Conservation (phyloP, 2,113 vertebrate genomes). For the Tragulus kanchil region DNA sequence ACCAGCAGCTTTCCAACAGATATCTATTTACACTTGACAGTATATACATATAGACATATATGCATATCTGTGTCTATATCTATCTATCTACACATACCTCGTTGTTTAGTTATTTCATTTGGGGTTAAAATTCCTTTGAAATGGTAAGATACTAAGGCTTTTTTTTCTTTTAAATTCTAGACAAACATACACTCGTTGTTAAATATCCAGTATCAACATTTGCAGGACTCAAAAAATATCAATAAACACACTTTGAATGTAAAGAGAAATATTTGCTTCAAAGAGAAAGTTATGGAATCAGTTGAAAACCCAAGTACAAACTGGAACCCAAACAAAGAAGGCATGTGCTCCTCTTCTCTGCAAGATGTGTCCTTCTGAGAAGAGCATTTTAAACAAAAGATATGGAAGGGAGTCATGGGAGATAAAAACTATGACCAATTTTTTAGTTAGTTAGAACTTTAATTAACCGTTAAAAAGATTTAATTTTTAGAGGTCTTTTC, state of each 20-base stretch:
- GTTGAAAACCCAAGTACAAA: background rate
- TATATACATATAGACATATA: no score
- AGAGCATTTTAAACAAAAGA: background rate
- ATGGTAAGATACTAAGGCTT: background rate
- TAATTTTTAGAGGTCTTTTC: background rate
- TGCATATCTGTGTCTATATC: no score
- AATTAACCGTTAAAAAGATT: no score
- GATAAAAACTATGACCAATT: background rate
- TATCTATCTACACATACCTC: no score
- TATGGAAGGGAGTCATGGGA: background rate
- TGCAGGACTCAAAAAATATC: constrained; percentile 32
- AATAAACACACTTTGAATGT: background rate
- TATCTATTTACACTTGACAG: background rate
- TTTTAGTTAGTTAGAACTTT: no score
- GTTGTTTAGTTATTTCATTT: background rate
- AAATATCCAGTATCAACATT: background rate
- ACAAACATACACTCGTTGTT: no score
- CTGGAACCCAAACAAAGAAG: background rate
- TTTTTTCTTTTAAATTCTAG: background rate
- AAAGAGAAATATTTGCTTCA: background rate
- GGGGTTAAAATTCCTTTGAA: background rate
- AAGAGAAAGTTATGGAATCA: background rate
- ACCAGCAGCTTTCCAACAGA: background rate
- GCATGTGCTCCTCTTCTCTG: background rate
- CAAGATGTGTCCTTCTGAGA: background rate